phyloP scores from a whole-genome alignment of 2,113 vertebrate genomes.

The Seriola rivoliana region DNA sequence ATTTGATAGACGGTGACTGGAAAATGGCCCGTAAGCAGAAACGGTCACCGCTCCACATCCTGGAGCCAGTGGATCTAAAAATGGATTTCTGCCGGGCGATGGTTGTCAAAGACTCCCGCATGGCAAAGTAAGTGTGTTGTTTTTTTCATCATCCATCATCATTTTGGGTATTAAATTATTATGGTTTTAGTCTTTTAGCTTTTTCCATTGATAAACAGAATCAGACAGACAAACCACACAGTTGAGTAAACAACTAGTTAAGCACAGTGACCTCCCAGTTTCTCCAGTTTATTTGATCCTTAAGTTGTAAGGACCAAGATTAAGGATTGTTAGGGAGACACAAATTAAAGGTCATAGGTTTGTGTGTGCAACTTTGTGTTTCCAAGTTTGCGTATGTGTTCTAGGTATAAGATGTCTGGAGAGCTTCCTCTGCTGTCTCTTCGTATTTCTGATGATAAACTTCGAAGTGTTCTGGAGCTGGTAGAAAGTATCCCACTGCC shows the following conservation, averaged over 20 bases:
- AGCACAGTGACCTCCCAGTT: not conserved
- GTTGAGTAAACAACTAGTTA: not conserved
- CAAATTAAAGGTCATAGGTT: not conserved
- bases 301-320: not conserved
- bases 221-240: not conserved
- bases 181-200: too few species aligned
- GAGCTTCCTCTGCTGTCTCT: slow-evolving; percentile 92
- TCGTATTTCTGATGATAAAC: slow-evolving; percentile 92
- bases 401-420: slow-evolving; percentile 93
- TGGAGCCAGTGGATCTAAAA: slow-evolving; percentile 93
- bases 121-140: slow-evolving; percentile 90
- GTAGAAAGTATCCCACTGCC: slow-evolving; percentile 94
- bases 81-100: slow-evolving; percentile 94
- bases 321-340: not conserved
- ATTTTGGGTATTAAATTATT: not conserved
- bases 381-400: slow-evolving; percentile 61
- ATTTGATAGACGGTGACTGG: slow-evolving; percentile 92
- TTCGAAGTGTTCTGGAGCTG: slow-evolving; percentile 90
- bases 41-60: slow-evolving; percentile 90
- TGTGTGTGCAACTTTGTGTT: slow-evolving; percentile 8
- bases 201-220: not conserved
- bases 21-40: slow-evolving; percentile 90
- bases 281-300: not conserved
- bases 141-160: not conserved
- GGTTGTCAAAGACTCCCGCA: slow-evolving; percentile 94